Conservation (phyloP, 2,888 invertebrate species). For the Calliphora vomitoria region DNA sequence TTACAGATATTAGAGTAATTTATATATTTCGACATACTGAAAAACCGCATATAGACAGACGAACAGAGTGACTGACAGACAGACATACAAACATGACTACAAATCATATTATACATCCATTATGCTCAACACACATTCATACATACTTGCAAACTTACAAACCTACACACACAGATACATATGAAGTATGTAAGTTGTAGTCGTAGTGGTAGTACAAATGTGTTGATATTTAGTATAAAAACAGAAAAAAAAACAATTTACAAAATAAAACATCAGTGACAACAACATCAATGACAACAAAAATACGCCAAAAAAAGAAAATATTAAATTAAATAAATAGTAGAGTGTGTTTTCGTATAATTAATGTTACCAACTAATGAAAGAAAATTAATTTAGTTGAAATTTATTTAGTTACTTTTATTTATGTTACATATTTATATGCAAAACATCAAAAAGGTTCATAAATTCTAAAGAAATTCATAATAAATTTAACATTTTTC, state of each 20-base stretch:
- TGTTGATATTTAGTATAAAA: constrained; percentile 34
- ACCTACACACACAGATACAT: neutral
- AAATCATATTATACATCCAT: constrained; percentile 49
- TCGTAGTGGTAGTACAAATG: constrained; percentile 20
- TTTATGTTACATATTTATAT: neutral
- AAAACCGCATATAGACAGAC: constrained; percentile 54
- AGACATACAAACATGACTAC: neutral
- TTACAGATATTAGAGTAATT: constrained; percentile 68
- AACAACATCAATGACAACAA: constrained; percentile 42
- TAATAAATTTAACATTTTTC: neutral
- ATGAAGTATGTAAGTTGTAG: neutral
- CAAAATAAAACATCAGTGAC: constrained; percentile 32
- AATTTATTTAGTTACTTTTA: constrained; percentile 19
- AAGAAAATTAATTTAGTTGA: constrained; percentile 39
- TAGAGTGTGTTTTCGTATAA: neutral
- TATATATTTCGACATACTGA: constrained; percentile 63
- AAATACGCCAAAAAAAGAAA: neutral
- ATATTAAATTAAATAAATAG: neutral
- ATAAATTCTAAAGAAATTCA: constrained; percentile 25
- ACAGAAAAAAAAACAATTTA: neutral
- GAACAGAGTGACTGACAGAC: neutral
- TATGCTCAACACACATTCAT: constrained; percentile 1
- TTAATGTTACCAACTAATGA: constrained; percentile 37
- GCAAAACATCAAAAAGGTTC: neutral
- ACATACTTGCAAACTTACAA: neutral